phyloP scores from a whole-genome alignment of 2,888 invertebrate species.

The Drosophila picticornis region DNA sequence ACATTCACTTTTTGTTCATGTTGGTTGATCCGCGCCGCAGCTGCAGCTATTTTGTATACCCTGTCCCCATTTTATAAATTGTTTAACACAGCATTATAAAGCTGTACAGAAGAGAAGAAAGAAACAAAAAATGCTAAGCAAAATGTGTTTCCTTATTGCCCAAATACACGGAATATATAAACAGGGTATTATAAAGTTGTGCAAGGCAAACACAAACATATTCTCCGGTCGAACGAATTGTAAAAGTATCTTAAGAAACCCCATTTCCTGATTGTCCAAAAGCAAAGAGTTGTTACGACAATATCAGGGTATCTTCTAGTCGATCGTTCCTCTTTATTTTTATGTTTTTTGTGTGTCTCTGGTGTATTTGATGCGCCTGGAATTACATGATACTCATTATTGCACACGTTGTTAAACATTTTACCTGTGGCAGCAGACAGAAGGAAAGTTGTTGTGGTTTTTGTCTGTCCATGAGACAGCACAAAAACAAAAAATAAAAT shows the following conservation, averaged over 20 bases:
- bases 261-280: not conserved
- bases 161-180: not conserved
- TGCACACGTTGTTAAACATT: conserved; percentile 52
- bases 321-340: not conserved
- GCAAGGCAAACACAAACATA: not conserved
- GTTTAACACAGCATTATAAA: not conserved
- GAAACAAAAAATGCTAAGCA: not conserved
- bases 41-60: conserved; percentile 40
- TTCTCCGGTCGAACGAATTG: not conserved
- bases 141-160: not conserved
- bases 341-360: conserved; percentile 4
- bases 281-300: not conserved
- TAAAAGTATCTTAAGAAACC: not conserved
- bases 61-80: not conserved
- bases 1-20: conserved; percentile 48
- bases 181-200: not conserved
- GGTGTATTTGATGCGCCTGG: conserved; percentile 49
- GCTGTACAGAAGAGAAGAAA: not conserved
- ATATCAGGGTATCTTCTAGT: not conserved
- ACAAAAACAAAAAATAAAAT: conserved; percentile 35
- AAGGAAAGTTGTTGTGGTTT: conserved; percentile 52
- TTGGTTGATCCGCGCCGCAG: conserved; percentile 27
- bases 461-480: conserved; percentile 59
- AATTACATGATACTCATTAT: conserved; percentile 75
- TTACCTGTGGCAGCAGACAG: conserved; percentile 9